Base-by-base conservation (phyloP, 2,888 invertebrate genomes). In the Sphaerophoria rueppellii region DNA sequence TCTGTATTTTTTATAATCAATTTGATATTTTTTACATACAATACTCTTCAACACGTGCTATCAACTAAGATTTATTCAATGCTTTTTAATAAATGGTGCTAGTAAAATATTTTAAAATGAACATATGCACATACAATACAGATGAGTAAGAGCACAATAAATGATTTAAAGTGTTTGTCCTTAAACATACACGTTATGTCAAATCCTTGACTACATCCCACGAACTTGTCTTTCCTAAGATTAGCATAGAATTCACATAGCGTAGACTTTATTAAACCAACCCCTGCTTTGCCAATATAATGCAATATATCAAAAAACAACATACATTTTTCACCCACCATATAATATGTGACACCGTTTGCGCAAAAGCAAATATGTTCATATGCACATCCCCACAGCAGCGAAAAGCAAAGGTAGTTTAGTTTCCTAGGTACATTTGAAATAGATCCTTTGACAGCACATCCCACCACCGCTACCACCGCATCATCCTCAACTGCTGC, bases 291-390 rank as follows among this genome's bases (percentile, higher is more conserved):
- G 37, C 35, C 37, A 37, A 11, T 14, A 37, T 37, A 34, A 46
- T 46, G 24, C 61, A 43, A n/a, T 40, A 16, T 5, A 4, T 32
- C 32, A 5, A 54, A 34, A 76, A 60, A 65, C 34, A 16, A 35
- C 71, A 65, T 65, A 72, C 52, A 81, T 72, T 76, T 71, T 54
- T 60, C 43, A 70, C 70, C 58, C 24, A 69, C 69, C 37, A 60
- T 48, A 58, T 40, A 60, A 60, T 32, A 67, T 50, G 43, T 48
- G 60, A 61, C 58, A 6, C 60, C 40, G 72, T 55, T 63, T 65
- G 63, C 40, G 71, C 71, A 67, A 60, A 78, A 54, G 78, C 72
- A 72, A 78, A 74, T 35, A 67, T 43, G 9, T 50, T 48, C 72
- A 57, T 55, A 34, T 57, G 24, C 65, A 6, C 24, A 24, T 24